A percentile compares a stretch with the other conserved stretches of the same genome.
phyloP scores from a whole-genome alignment of 2,797 vertebrate genomes.

The Alfaro cultratus region DNA sequence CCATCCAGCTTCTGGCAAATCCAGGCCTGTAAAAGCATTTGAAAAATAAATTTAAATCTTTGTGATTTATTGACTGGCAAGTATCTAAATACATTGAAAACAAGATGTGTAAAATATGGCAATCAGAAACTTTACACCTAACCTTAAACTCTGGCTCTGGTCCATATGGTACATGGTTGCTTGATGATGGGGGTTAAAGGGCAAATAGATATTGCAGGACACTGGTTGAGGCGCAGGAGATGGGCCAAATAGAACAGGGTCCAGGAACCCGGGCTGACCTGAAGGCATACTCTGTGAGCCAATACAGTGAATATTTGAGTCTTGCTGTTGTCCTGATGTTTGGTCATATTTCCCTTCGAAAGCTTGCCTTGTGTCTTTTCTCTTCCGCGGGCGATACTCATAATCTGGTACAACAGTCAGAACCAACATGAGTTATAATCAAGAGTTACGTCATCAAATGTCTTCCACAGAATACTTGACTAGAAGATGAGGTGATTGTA shows the following conservation, averaged over 20 bases:
- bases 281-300: conserved; percentile 66
- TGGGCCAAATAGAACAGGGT: conserved; percentile 33
- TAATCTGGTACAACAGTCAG: conserved; percentile 37
- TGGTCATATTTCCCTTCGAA: neutral
- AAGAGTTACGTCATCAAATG: conserved; percentile 29
- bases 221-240: conserved; percentile 51
- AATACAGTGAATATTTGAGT: conserved; percentile 39
- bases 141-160: conserved; percentile 79
- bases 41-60: neutral
- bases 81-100: neutral
- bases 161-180: conserved; percentile 69
- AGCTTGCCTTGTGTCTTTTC: neutral
- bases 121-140: conserved; percentile 32
- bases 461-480: neutral
- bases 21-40: conserved; percentile 70
- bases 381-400: conserved; percentile 15
- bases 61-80: neutral
- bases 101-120: neutral
- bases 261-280: conserved; percentile 63
- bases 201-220: conserved; percentile 56
- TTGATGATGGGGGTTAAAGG: conserved; percentile 66
- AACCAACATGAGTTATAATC: neutral
- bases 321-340: neutral
- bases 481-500: neutral
- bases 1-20: conserved; percentile 68